Evolutionary conservation across 2,888 invertebrate species (phyloP).

Genomic region (Latrodectus hesperus): DNA sequence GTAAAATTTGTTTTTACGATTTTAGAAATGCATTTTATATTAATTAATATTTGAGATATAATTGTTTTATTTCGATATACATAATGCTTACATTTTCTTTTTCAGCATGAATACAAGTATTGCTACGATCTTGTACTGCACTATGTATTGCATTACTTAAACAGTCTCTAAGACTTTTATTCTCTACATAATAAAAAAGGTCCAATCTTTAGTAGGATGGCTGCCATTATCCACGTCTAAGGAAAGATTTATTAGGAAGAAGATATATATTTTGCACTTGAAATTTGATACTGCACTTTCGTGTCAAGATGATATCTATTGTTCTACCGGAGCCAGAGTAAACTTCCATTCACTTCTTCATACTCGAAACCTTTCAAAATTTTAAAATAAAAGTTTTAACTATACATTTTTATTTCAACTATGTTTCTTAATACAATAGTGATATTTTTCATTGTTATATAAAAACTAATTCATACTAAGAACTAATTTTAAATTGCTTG

Average conservation of each 20-base stretch:
- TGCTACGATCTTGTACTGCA: slow-evolving; percentile 96
- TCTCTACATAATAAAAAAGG: slow-evolving; percentile 8
- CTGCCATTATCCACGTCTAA: slow-evolving; percentile 11
- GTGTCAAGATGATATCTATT: not conserved
- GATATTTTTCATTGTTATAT: too few species aligned
- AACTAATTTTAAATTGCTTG: too few species aligned
- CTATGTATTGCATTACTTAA: slow-evolving; percentile 94
- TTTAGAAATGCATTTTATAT: too few species aligned
- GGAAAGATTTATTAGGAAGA: slow-evolving; percentile 14
- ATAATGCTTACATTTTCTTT: slow-evolving; percentile 72
- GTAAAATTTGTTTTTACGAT: too few species aligned
- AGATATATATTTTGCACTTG: slow-evolving; percentile 55
- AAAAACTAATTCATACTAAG: too few species aligned
- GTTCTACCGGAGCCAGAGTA: slow-evolving; percentile 22
- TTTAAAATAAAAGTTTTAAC: too few species aligned
- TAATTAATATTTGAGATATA: too few species aligned
- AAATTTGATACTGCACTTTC: slow-evolving; percentile 39
- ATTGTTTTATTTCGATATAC: too few species aligned
- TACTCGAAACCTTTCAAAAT: too few species aligned
- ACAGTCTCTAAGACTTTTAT: slow-evolving; percentile 76
- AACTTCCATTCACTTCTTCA: not conserved
- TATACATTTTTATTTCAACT: too few species aligned
- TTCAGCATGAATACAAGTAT: slow-evolving; percentile 97
- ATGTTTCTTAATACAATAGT: too few species aligned
- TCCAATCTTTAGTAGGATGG: slow-evolving; percentile 48